A percentile compares a stretch with the other conserved stretches of the same genome.
phyloP scores from a whole-genome alignment of 2,888 invertebrate species.

The Buathra laborator region DNA sequence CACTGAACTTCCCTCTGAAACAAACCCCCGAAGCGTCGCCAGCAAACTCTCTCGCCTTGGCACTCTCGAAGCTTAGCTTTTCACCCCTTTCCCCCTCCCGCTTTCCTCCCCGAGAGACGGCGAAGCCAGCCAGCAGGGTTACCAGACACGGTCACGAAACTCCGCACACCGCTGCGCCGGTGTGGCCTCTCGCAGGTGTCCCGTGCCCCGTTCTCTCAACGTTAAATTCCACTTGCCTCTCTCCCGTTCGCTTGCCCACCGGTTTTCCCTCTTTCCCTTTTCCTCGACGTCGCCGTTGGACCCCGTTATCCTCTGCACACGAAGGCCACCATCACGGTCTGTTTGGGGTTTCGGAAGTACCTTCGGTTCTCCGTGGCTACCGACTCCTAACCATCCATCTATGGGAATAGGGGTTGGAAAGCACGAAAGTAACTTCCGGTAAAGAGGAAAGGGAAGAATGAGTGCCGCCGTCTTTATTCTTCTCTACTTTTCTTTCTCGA shows the following conservation, averaged over 20 bases:
- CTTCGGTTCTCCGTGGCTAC: slow-evolving; percentile 43
- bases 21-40: slow-evolving; percentile 43
- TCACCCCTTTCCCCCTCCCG: slow-evolving; percentile 18
- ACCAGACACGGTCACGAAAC: slow-evolving; percentile 59
- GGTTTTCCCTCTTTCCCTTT: slow-evolving; percentile 31
- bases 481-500: slow-evolving; percentile 25
- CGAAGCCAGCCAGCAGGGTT: slow-evolving; percentile 55
- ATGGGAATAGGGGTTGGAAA: slow-evolving; percentile 50
- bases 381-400: slow-evolving; percentile 62
- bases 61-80: slow-evolving; percentile 12
- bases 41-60: slow-evolving; percentile 41
- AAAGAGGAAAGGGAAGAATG: slow-evolving; percentile 30
- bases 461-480: slow-evolving; percentile 8
- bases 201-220: slow-evolving; percentile 54
- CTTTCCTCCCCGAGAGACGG: slow-evolving; percentile 42
- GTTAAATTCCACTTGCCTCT: slow-evolving; percentile 58
- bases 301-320: slow-evolving; percentile 61
- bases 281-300: slow-evolving; percentile 51
- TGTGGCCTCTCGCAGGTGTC: slow-evolving; percentile 64
- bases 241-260: slow-evolving; percentile 29
- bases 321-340: slow-evolving; percentile 60
- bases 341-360: slow-evolving; percentile 68
- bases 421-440: slow-evolving; percentile 60
- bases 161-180: slow-evolving; percentile 49
- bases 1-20: slow-evolving; percentile 17